A percentile compares a stretch with the other conserved stretches of the same genome.
phyloP scores from a whole-genome alignment of 2,888 invertebrate genomes.

The Schrankia costaestrigalis region DNA sequence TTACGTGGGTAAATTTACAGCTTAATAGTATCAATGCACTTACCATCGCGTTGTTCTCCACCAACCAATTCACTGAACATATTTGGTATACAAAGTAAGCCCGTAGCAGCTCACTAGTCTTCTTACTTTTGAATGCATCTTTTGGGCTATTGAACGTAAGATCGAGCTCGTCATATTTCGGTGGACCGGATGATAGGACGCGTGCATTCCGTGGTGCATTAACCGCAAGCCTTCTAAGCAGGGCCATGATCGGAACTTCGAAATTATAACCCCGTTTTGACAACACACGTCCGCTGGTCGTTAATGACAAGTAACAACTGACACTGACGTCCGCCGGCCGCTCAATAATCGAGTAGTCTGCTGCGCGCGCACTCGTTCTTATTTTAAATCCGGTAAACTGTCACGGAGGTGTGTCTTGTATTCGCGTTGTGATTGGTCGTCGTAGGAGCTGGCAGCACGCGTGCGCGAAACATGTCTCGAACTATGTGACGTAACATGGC shows the following conservation, averaged over 20 bases:
- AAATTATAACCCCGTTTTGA: constrained; percentile 38
- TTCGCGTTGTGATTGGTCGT: constrained; percentile 52
- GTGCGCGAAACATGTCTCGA: too few relatives aligned
- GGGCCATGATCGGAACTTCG: constrained; percentile 66
- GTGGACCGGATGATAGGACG: constrained; percentile 46
- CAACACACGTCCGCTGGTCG: constrained; percentile 56
- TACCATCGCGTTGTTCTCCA: constrained; percentile 96
- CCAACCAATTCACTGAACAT: constrained; percentile 92
- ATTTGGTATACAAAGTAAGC: constrained; percentile 95
- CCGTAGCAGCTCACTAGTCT: constrained; percentile 93
- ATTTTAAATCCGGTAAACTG: constrained; percentile 58
- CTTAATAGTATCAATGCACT: constrained; percentile 54
- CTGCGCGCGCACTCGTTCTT: constrained; percentile 74
- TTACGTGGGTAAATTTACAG: constrained; percentile 67
- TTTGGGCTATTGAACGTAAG: constrained; percentile 92
- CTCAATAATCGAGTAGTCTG: constrained; percentile 64
- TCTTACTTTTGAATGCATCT: constrained; percentile 97
- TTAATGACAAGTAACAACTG: constrained; percentile 61
- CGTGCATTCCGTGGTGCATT: constrained; percentile 60
- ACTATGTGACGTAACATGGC: constrained; percentile 21
- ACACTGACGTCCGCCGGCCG: constrained; percentile 65
- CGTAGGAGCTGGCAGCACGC: constrained; percentile 36
- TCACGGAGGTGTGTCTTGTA: constrained; percentile 71
- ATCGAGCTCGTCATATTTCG: constrained; percentile 86
- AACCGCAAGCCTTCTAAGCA: constrained; percentile 66